Base-by-base conservation (phyloP, 2,113 vertebrate species). In the Pholis gunnellus region DNA sequence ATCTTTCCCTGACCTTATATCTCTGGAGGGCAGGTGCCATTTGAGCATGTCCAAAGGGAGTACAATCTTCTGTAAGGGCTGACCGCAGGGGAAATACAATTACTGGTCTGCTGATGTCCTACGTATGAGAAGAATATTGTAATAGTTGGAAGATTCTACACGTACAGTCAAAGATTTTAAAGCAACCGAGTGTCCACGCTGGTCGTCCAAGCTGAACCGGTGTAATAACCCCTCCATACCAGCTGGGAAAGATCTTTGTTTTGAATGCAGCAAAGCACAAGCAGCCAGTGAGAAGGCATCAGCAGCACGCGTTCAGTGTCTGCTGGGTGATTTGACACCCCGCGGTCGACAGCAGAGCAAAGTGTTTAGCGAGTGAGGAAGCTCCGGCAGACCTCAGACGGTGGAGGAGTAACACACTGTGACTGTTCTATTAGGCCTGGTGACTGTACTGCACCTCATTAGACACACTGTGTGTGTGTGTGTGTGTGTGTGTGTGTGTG, bases 391-490 rank as follows among this genome's bases (percentile, higher is more conserved):
- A 83, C 65, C 75, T 86, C 68, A 82, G 72, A 81, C 63, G 9
- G 54, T 6, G 20, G 50, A 72, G 56, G 59, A 90, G 77, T 79
- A 88, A 86, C 88, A 88, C 81, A 65, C 78, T 90, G 87, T 81
- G 87, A 91, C 82, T 85, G 69, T 76, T 85, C 81, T 84, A 80
- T 91, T 89, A 85, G 89, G 84, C 46, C 84, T 14, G 68, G 68
- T 86, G 89, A 89, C 87, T 69, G n/a, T 56, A 75, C 70, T 6
- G 77, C 84, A 87, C 82, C 87, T 87, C 90, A 89, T 93, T 89
- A 91, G 59, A 63, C 71, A 29, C 84, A 44, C 64, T 52, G 18
- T 61, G n/a, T 48, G 38, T 34, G 65, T 25, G 75, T 60, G 54
- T 44, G 71, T 42, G 66, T 66, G 57, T 64, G 69, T 46, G 75